Conservation (phyloP, 2,888 invertebrate species). For the Ptilodon capucinus region DNA sequence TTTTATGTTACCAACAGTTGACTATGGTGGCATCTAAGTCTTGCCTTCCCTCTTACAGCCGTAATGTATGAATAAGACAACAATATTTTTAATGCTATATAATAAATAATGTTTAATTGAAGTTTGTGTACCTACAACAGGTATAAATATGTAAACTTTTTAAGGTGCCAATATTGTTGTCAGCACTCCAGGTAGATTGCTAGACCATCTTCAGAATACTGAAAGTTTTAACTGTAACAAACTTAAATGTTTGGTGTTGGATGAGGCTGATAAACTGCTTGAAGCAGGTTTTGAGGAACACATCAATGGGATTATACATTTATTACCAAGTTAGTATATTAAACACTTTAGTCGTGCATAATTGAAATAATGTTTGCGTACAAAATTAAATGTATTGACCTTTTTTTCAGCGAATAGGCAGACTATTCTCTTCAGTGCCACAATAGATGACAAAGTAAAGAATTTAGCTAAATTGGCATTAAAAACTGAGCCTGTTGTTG, state of each 20-base stretch:
- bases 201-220: constrained; percentile 96
- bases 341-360: background rate
- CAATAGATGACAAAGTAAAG: constrained; percentile 95
- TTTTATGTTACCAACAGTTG: too few species aligned
- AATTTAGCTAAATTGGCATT: constrained; percentile 93
- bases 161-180: constrained; percentile 94
- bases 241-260: constrained; percentile 94
- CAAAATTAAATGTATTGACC: background rate
- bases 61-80: too few species aligned
- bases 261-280: constrained; percentile 97
- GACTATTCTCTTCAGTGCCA: constrained; percentile 98
- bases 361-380: too few species aligned
- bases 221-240: constrained; percentile 93
- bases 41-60: too few species aligned
- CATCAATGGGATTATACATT: constrained; percentile 93
- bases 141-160: constrained; percentile 5
- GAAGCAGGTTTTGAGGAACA: constrained; percentile 98
- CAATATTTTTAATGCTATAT: too few species aligned
- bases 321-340: constrained; percentile 85
- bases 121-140: background rate
- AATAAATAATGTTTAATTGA: too few species aligned
- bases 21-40: too few species aligned
- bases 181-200: constrained; percentile 96
- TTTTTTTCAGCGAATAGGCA: constrained; percentile 90
- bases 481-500: constrained; percentile 93